Evolutionary conservation across 2,888 invertebrate species (phyloP), one percentile per base, ranked within the genome.

Genomic region (Latrodectus hesperus): DNA sequence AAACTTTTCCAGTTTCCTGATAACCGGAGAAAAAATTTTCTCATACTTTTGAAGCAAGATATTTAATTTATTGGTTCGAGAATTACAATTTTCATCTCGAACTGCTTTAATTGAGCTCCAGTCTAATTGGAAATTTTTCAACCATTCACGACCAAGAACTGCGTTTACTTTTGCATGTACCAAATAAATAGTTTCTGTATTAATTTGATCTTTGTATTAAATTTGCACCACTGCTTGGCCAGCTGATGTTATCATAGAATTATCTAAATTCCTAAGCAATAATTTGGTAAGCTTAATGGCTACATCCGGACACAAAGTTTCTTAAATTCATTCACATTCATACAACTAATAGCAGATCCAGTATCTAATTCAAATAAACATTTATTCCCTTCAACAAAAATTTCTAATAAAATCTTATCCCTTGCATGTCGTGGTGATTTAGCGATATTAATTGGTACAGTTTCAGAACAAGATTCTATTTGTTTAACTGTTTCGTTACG

Each of bases 401-500:
- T 70, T 79, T 71, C 79, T 79, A 79, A 70, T 79, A 79, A 79
- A 79, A 79, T 79, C 79, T 79, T 79, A 79, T 79, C 79, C 79
- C 70, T 79, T 79, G 79, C 79, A 79, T 79, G 79, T 79, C 79
- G 79, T 79, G 79, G 79, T 79, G 79, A 79, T 79, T 79, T 79
- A 79, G 70, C 52, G 79, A 70, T 79, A 79, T 79, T 79, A 79
- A 79, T 60, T 79, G 79, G 79, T 79, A 79, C 79, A 79, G 79
- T 79, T 79, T 79, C 79, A 79, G 79, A 79, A 71, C 70, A 79
- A 79, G 79, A 79, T 79, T 79, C 70, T 79, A 71, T 79, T 79
- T 79, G 79, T 79, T 79, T 79, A 79, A 79, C 79, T 79, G 79
- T 79, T 79, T 79, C 79, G 79, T 79, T 79, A 71, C 79, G 79